Conservation (phyloP, 2,797 vertebrate genomes). For the Amniataba percoides region DNA sequence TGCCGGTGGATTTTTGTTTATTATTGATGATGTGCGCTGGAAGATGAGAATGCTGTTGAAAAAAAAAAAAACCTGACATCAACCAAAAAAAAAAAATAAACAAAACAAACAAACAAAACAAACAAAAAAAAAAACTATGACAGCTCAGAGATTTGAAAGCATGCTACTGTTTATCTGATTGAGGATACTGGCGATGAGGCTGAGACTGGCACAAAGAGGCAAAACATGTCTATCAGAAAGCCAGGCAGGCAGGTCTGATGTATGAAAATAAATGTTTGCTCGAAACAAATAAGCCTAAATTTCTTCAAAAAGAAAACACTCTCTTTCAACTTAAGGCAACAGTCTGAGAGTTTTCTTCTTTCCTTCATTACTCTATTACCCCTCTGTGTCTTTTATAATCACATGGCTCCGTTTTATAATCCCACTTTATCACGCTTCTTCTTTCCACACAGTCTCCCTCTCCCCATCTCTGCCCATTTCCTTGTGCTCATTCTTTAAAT, state of each 20-base stretch:
- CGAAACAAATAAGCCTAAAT: slow-evolving; percentile 51
- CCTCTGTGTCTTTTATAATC: slow-evolving; percentile 44
- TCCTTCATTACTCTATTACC: slow-evolving; percentile 36
- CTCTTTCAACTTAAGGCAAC: slow-evolving; percentile 38
- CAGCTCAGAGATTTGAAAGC: slow-evolving; percentile 43
- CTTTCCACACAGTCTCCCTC: slow-evolving; percentile 40
- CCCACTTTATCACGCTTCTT: slow-evolving; percentile 56
- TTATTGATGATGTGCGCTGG: slow-evolving; percentile 17
- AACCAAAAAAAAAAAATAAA: background rate
- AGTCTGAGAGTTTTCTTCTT: slow-evolving; percentile 30
- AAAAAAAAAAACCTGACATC: slow-evolving; percentile 8
- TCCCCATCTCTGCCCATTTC: slow-evolving; percentile 50
- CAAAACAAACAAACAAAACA: background rate
- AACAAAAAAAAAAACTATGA: slow-evolving; percentile 24
- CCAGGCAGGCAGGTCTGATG: slow-evolving; percentile 36
- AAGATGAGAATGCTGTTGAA: slow-evolving; percentile 10
- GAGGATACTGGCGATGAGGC: slow-evolving; percentile 50
- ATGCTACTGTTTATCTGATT: slow-evolving; percentile 56
- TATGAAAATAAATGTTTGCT: slow-evolving; percentile 54
- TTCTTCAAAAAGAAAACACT: slow-evolving; percentile 40
- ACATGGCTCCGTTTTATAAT: slow-evolving; percentile 57
- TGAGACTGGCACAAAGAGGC: slow-evolving; percentile 50
- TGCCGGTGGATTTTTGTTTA: slow-evolving; percentile 41
- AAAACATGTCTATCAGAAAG: slow-evolving; percentile 69
- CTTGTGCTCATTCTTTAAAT: slow-evolving; percentile 60